A percentile compares a stretch with the other conserved stretches of the same genome.
Evolutionary conservation across 2,113 vertebrate genomes (phyloP).

Genomic region (Tupaia tana): DNA sequence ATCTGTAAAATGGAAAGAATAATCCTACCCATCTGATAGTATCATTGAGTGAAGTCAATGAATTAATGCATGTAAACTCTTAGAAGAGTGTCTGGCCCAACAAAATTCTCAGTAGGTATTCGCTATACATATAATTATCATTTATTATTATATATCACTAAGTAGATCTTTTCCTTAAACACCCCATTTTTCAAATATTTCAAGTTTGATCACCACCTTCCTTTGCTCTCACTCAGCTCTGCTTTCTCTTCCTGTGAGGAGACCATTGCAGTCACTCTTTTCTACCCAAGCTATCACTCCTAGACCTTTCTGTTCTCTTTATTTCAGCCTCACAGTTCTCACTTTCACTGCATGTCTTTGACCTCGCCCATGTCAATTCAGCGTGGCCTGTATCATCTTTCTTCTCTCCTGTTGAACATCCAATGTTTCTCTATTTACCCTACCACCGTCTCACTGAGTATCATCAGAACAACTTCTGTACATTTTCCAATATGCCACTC

Average conservation of each 20-base stretch:
- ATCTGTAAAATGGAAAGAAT: not conserved
- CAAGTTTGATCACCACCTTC: too few relatives aligned
- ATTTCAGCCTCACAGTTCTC: too few relatives aligned
- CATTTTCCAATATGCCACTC: accelerated
- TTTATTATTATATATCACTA: not conserved
- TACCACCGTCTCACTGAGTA: not conserved
- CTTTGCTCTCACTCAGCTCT: not conserved
- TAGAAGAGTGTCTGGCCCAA: not conserved
- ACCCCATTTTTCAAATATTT: not conserved
- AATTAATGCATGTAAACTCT: not conserved
- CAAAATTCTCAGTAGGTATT: not conserved
- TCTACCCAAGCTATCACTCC: not conserved
- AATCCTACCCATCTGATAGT: not conserved
- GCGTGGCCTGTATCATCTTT: not conserved
- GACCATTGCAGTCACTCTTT: not conserved
- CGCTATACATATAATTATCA: not conserved
- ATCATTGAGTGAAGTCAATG: not conserved
- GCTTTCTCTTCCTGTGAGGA: not conserved
- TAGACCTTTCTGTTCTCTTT: not conserved
- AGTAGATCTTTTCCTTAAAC: not conserved
- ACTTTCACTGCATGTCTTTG: not conserved
- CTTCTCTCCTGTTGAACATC: not conserved
- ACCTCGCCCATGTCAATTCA: too few relatives aligned
- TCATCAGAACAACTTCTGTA: not conserved
- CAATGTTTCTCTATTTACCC: too few relatives aligned